A percentile compares a stretch with the other conserved stretches of the same genome.
phyloP scores from a whole-genome alignment of 2,113 vertebrate genomes.

The Hucho hucho region DNA sequence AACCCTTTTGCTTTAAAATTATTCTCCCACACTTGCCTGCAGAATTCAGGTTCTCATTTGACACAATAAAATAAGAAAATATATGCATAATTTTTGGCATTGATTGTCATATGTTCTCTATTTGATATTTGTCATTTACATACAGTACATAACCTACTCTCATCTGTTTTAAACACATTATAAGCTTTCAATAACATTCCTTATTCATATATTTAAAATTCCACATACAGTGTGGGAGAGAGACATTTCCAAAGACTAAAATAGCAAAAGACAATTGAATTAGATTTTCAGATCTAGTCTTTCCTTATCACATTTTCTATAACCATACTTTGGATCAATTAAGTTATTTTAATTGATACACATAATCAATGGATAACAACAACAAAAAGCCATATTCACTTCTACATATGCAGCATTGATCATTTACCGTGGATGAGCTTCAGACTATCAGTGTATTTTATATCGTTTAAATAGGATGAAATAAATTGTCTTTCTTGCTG shows the following conservation, averaged over 20 bases:
- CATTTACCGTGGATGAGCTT: not conserved
- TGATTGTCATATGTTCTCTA: conserved; percentile 63
- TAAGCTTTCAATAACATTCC: conserved; percentile 61
- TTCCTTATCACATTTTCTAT: not conserved
- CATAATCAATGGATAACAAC: not conserved
- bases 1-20: conserved; percentile 49
- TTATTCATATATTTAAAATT: conserved; percentile 37
- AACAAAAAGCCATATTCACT: not conserved
- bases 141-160: conserved; percentile 49
- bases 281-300: not conserved
- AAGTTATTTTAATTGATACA: not conserved
- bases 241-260: not conserved
- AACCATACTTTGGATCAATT: not conserved
- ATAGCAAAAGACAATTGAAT: not conserved
- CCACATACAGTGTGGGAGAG: conserved; percentile 22
- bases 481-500: conserved; percentile 25
- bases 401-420: not conserved
- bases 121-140: conserved; percentile 40
- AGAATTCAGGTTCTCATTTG: conserved; percentile 66
- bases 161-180: conserved; percentile 49
- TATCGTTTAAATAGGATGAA: conserved; percentile 38
- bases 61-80: conserved; percentile 70
- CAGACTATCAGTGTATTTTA: not conserved
- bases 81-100: conserved; percentile 69
- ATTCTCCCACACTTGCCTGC: conserved; percentile 70